Percentiles rank a stretch among this genome's conserved stretches.
phyloP scores from a whole-genome alignment of 2,113 vertebrate genomes.

The Rostratula benghalensis region DNA sequence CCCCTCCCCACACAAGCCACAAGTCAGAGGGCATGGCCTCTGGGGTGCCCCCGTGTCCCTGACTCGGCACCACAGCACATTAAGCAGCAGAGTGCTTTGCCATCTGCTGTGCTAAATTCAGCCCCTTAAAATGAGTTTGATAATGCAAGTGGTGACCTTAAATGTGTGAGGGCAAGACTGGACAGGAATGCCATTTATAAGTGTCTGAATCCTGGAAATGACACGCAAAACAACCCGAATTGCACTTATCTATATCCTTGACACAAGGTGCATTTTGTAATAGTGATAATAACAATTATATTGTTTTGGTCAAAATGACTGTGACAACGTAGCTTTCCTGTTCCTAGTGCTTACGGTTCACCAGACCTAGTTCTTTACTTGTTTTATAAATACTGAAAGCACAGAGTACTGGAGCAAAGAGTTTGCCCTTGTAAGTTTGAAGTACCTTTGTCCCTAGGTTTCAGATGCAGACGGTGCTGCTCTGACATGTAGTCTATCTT shows the following conservation, averaged over 20 bases:
- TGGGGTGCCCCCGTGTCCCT: accelerated
- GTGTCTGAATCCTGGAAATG: not conserved
- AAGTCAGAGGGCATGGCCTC: not conserved
- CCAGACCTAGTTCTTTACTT: not conserved
- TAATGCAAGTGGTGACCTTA: not conserved
- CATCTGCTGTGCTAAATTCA: not conserved
- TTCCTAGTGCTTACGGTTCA: not conserved
- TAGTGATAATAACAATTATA: not conserved
- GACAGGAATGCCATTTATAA: not conserved
- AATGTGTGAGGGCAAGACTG: not conserved
- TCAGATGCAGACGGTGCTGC: not conserved
- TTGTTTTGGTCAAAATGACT: not conserved
- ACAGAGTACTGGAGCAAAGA: not conserved
- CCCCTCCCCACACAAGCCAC: not conserved
- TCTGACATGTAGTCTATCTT: not conserved
- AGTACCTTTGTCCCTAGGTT: not conserved
- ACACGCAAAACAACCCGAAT: not conserved
- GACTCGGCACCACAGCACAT: not conserved
- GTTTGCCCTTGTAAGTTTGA: not conserved
- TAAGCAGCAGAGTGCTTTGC: not conserved
- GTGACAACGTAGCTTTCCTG: not conserved
- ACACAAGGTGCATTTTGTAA: not conserved
- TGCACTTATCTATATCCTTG: not conserved
- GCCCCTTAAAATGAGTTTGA: not conserved
- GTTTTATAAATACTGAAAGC: not conserved